Evolutionary conservation across 1,140 invertebrate species (phyloP).

Genomic region (Chrysopa pallens): DNA sequence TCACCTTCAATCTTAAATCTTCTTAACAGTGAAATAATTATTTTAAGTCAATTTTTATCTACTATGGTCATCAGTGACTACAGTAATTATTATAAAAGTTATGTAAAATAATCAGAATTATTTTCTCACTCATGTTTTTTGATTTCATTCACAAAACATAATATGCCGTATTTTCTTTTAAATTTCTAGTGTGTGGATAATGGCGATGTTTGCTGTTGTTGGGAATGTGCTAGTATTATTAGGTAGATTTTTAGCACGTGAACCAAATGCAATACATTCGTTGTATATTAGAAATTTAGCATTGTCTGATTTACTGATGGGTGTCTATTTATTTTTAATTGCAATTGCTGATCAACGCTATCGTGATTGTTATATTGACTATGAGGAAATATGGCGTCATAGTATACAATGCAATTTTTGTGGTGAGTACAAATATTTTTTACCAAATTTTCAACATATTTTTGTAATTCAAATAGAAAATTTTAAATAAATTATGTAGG

Average conservation of each 20-base stretch:
- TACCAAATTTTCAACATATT: too few relatives aligned
- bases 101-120: too few relatives aligned
- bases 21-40: too few relatives aligned
- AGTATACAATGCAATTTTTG: conserved; percentile 31
- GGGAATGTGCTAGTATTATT: conserved; percentile 44
- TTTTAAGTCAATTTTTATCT: too few relatives aligned
- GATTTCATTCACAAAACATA: too few relatives aligned
- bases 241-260: conserved; percentile 29
- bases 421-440: conserved; percentile 20
- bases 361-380: conserved; percentile 34
- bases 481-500: too few relatives aligned
- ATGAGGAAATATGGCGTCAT: conserved; percentile 38
- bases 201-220: conserved; percentile 37
- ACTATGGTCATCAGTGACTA: too few relatives aligned
- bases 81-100: too few relatives aligned
- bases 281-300: conserved; percentile 43
- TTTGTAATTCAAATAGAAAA: too few relatives aligned
- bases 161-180: not conserved
- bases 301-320: conserved; percentile 49
- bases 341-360: conserved; percentile 38
- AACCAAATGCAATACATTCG: conserved; percentile 33
- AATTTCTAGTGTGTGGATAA: conserved; percentile 40
- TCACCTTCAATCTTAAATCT: too few relatives aligned
- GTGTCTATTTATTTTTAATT: conserved; percentile 45
- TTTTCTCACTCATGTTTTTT: too few relatives aligned